Percentiles rank a stretch among this genome's conserved stretches.
phyloP scores from a whole-genome alignment of 1,140 invertebrate species.

The Mya arenaria region DNA sequence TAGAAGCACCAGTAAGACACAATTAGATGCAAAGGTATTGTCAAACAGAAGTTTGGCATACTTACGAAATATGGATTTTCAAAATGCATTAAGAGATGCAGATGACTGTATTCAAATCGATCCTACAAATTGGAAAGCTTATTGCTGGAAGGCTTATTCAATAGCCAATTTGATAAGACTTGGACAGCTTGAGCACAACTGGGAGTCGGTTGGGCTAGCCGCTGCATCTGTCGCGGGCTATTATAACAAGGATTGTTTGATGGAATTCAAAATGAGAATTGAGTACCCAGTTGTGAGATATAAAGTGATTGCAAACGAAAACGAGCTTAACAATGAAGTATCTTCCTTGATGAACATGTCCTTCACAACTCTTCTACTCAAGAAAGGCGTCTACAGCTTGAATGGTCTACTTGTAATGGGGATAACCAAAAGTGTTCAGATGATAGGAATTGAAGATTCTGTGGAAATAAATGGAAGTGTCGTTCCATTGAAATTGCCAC shows the following conservation, averaged over 20 bases:
- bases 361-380: background rate
- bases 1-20: background rate
- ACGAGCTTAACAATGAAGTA: background rate
- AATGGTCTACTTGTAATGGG: too few species aligned
- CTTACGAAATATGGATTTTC: background rate
- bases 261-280: background rate
- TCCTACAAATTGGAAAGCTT: background rate
- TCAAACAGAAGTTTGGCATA: slow-evolving; percentile 10
- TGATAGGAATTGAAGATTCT: background rate
- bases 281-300: background rate
- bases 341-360: background rate
- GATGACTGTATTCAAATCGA: background rate
- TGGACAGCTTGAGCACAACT: background rate
- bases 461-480: slow-evolving; percentile 16
- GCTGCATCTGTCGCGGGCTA: slow-evolving; percentile 10
- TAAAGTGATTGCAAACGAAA: background rate
- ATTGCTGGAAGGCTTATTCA: slow-evolving; percentile 27
- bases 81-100: slow-evolving; percentile 20
- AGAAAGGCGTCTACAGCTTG: background rate
- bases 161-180: background rate
- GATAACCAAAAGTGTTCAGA: slow-evolving; percentile 6
- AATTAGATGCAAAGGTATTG: background rate
- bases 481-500: too few species aligned
- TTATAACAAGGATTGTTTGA: background rate
- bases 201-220: slow-evolving; percentile 21